Evolutionary conservation across 2,797 vertebrate genomes (phyloP).

Genomic region (Selene dorsalis): DNA sequence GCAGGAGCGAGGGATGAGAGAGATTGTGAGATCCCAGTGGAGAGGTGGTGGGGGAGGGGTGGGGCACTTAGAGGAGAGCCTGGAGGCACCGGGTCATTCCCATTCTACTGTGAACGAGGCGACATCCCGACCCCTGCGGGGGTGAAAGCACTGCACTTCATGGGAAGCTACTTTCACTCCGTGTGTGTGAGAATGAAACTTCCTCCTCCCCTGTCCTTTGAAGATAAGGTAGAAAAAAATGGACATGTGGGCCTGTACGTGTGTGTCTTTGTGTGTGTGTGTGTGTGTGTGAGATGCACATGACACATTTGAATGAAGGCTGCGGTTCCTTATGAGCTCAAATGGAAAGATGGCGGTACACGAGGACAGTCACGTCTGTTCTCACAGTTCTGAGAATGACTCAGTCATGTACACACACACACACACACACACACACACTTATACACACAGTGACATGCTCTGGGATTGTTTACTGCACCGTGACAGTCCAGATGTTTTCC

Average conservation of each 20-base stretch:
- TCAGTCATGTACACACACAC: constrained; percentile 13
- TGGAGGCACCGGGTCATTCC: constrained; percentile 64
- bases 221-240: constrained; percentile 67
- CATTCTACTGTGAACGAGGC: constrained; percentile 81
- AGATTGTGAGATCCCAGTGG: constrained; percentile 66
- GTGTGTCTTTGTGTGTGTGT: constrained; percentile 24
- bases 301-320: constrained; percentile 28
- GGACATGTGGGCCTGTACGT: constrained; percentile 16
- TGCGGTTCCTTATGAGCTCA: constrained; percentile 25
- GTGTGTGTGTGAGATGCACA: constrained; percentile 26
- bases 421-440: constrained; percentile 6
- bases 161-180: constrained; percentile 72
- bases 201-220: constrained; percentile 45
- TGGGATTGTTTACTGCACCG: constrained; percentile 54
- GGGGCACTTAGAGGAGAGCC: constrained; percentile 44
- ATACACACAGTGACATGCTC: constrained; percentile 24
- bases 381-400: constrained; percentile 54
- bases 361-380: constrained; percentile 71
- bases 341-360: constrained; percentile 46
- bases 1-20: constrained; percentile 68
- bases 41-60: constrained; percentile 37
- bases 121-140: constrained; percentile 80
- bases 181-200: constrained; percentile 62
- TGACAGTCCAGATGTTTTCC: constrained; percentile 65
- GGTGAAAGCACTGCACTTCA: constrained; percentile 72